Evolutionary conservation across 1,140 invertebrate genomes (phyloP), one percentile per base, ranked within the genome.

Genomic region (Dermatophagoides farinae): DNA sequence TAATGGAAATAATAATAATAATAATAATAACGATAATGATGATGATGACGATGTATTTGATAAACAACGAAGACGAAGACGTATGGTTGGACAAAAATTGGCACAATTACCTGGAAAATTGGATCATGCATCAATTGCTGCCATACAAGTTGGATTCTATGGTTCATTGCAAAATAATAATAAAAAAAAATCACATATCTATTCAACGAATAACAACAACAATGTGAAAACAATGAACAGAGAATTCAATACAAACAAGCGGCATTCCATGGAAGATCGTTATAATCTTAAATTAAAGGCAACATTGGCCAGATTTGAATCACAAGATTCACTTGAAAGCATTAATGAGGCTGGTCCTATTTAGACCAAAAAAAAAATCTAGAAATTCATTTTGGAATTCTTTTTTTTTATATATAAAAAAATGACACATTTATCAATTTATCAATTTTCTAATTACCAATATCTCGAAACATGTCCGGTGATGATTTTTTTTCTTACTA

Each of bases 71-170:
- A 72, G 76, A 46, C 74, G 82, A 62, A 73, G 83, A 37, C 79
- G 82, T 66, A 78, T 79, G 64, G 79, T 84, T 57, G 73, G 84
- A 65, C 82, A 83, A 68, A 85, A 77, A 74, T 77, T 80, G 65
- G 78, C 79, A 57, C 72, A 79, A 68, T 80, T 91, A 62, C 87
- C 88, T 1, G 88, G 89, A n/a, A 92, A 93, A 72, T 72, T 92
- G 59, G 89, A 92, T 72, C 88, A 92, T 71, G 88, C 88, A 20
- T 85, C 85, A 10, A 63, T 67, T n/a, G 66, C 64, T 43, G 61
- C 66, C 14, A 62, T 58, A 46, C 47, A 65, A 16, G 47, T 66
- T 52, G 65, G 62, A 16, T 62, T 62, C 47, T 52, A 54, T 43
- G 62, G 62, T 20, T 39, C 53, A 25, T n/a, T 55, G 5, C 2